Percentiles rank a stretch among this genome's conserved stretches.
Conservation (phyloP, 2,113 vertebrate genomes). For the Nanorana parkeri region DNA sequence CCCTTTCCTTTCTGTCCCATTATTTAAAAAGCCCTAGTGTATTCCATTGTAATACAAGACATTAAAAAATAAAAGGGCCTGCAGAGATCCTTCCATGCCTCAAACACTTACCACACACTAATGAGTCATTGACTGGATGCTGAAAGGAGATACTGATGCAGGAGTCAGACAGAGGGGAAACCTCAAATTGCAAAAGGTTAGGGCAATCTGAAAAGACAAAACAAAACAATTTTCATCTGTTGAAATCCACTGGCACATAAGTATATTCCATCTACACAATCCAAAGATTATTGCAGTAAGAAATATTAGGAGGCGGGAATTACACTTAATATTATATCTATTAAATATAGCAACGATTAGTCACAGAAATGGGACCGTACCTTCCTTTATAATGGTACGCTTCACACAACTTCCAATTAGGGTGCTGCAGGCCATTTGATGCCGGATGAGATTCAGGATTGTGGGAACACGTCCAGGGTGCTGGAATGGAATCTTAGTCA, state of each 20-base stretch:
- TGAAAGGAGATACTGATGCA: constrained; percentile 97
- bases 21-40: no score
- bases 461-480: constrained; percentile 92
- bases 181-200: constrained; percentile 95
- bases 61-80: background rate
- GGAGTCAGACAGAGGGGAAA: constrained; percentile 93
- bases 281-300: no score
- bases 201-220: constrained; percentile 79
- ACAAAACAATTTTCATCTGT: background rate
- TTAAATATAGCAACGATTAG: no score
- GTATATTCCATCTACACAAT: no score
- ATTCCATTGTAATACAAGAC: background rate
- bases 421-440: constrained; percentile 93
- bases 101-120: constrained; percentile 90
- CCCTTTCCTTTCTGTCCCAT: no score
- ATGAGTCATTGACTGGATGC: constrained; percentile 96
- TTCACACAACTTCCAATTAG: constrained; percentile 96
- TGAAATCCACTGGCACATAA: background rate
- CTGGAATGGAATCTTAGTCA: constrained; percentile 93
- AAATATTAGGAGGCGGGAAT: background rate
- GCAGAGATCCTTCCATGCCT: background rate
- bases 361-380: constrained; percentile 64
- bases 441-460: constrained; percentile 88
- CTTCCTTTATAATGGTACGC: constrained; percentile 89
- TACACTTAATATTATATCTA: no score